phyloP scores from a whole-genome alignment of 2,113 vertebrate species.

The Charadrius vociferus region DNA sequence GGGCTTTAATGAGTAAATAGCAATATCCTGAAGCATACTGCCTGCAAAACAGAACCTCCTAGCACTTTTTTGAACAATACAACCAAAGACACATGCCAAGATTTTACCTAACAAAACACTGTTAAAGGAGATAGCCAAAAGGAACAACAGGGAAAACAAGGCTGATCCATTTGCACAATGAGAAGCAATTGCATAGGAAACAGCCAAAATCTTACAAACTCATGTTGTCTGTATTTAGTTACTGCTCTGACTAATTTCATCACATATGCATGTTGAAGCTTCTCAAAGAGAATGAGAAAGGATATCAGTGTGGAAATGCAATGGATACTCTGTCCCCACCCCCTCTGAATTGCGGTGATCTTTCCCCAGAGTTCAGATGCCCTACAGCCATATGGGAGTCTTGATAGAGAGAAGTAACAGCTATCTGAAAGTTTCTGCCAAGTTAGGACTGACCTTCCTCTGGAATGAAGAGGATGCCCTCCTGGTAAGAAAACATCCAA shows the following conservation, averaged over 20 bases:
- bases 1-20: not conserved
- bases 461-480: slow-evolving; percentile 85
- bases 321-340: not conserved
- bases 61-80: not conserved
- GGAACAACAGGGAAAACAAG: not conserved
- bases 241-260: not conserved
- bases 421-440: slow-evolving; percentile 79
- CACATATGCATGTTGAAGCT: not conserved
- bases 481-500: slow-evolving; percentile 68
- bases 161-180: not conserved
- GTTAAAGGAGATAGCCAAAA: not conserved
- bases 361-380: slow-evolving; percentile 75
- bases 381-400: slow-evolving; percentile 80
- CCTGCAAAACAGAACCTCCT: not conserved
- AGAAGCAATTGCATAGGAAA: not conserved
- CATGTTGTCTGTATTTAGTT: not conserved
- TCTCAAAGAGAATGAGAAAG: not conserved
- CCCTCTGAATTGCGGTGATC: not conserved
- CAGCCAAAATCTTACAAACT: not conserved
- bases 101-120: not conserved
- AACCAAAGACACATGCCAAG: not conserved
- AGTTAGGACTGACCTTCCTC: slow-evolving; percentile 79
- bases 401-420: slow-evolving; percentile 73
- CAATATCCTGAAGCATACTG: not conserved
- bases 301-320: not conserved